phyloP scores from a whole-genome alignment of 2,888 invertebrate species.

The Chironomus tentans region DNA sequence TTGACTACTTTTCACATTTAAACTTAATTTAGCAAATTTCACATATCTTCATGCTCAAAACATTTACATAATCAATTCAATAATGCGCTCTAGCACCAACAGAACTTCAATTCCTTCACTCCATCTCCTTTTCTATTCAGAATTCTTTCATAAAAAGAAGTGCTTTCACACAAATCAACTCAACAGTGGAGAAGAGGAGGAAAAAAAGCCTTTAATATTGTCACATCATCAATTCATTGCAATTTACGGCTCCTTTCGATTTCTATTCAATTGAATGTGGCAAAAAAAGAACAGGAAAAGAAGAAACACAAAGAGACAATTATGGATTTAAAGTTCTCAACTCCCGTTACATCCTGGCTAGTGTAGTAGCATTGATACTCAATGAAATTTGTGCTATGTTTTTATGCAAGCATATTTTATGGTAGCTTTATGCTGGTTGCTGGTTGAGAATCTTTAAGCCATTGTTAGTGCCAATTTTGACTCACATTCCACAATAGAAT shows the following conservation, averaged over 20 bases:
- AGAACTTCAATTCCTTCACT: too few species aligned
- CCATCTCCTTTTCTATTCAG: too few species aligned
- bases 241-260: slow-evolving; percentile 7
- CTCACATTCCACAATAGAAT: too few species aligned
- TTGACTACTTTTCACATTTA: too few species aligned
- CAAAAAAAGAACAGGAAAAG: neutral
- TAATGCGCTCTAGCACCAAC: too few species aligned
- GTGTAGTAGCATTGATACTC: neutral
- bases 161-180: neutral
- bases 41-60: too few species aligned
- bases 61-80: too few species aligned
- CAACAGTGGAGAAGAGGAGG: neutral
- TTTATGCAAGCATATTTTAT: neutral
- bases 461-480: too few species aligned
- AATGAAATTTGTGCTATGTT: neutral
- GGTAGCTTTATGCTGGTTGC: neutral
- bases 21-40: too few species aligned
- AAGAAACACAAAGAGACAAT: neutral
- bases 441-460: too few species aligned
- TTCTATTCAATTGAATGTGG: neutral
- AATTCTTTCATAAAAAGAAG: too few species aligned
- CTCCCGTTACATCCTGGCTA: neutral
- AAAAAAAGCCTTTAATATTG: slow-evolving; percentile 7
- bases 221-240: slow-evolving; percentile 2
- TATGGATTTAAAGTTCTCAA: neutral